Base-by-base conservation (phyloP, 2,888 invertebrate species). In the Autographa pulchrina region DNA sequence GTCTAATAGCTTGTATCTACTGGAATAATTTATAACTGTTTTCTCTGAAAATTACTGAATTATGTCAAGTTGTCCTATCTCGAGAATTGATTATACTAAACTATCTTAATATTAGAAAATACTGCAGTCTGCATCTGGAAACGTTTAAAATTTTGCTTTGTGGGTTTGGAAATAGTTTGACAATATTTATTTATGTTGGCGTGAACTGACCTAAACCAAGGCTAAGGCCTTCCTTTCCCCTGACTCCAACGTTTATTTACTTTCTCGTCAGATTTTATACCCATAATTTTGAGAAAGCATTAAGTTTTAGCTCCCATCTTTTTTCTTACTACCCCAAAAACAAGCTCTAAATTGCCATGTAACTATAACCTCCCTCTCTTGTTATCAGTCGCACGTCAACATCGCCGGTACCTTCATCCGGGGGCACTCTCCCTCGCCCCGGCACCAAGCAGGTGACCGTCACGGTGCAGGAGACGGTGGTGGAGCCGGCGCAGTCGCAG, bases 391-490 rank as follows among this genome's bases (percentile, higher is more conserved):
- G 94, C 18, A 88, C 91, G 0, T 94, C 94, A 25, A 90, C 89
- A 20, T 95, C 94, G 0, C 94, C 94, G 0, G 84, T 93, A 0
- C 91, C 91, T 1, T 85, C 90, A 0, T 77, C 91, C 0, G 90
- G 90, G 6, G 92, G 93, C 31, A 92, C 93, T 0, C 88, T 95
- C 2, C 97, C 91, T 74, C 96, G 93, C 80, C 96, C 90, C 64
- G 96, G 95, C 86, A 96, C 97, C 32, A 96, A 96, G 81, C 96
- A 97, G 77, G 95, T 96, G 78, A 96, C 96, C 18, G 96, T 96
- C 60, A 96, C 96, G 0, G 96, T 96, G 0, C 96, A 96, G 80
- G 96, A 96, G 87, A 96, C 96, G 0, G 95, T 96, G 73, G 96
- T 96, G 75, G 96, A 96, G 79, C 96, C 96, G 0, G 94, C 95